A percentile compares a stretch with the other conserved stretches of the same genome.
Conservation (phyloP, 37 sponge, comb jelly and placozoan genomes). For the Hexactinellida sp. region DNA sequence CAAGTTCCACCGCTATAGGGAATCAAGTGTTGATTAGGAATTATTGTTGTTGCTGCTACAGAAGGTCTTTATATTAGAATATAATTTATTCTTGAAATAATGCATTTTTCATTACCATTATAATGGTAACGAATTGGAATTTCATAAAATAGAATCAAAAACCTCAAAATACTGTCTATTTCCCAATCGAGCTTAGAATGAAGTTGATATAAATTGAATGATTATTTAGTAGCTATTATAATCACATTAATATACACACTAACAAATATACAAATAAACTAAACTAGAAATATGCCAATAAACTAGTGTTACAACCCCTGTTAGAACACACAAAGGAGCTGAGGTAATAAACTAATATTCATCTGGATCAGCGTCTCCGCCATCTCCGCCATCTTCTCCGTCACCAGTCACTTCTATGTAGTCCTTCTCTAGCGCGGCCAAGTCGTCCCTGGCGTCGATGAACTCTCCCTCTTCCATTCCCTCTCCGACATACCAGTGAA, state of each 20-base stretch:
- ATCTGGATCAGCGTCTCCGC: not conserved
- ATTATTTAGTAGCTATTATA: not conserved
- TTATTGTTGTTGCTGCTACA: no score
- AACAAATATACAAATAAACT: constrained; percentile 15
- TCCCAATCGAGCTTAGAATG: no score
- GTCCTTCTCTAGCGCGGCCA: constrained; percentile 34
- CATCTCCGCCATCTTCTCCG: not conserved
- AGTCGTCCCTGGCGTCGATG: constrained; percentile 31
- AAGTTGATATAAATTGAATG: not conserved
- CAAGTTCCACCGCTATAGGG: no score
- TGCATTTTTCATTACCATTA: no score
- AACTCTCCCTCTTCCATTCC: constrained; percentile 24
- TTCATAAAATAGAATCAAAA: no score
- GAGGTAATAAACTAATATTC: not conserved
- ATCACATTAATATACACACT: constrained; percentile 2
- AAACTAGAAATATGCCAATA: not conserved
- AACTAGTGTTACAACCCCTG: not conserved
- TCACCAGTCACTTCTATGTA: not conserved
- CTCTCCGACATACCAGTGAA: constrained; percentile 22
- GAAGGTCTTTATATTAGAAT: no score
- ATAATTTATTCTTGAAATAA: no score
- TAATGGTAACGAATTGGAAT: no score
- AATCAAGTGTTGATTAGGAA: no score
- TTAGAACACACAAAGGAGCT: not conserved
- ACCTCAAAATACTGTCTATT: no score